Base-by-base conservation (phyloP, 2,888 invertebrate genomes). In the Pollenia amentaria region DNA sequence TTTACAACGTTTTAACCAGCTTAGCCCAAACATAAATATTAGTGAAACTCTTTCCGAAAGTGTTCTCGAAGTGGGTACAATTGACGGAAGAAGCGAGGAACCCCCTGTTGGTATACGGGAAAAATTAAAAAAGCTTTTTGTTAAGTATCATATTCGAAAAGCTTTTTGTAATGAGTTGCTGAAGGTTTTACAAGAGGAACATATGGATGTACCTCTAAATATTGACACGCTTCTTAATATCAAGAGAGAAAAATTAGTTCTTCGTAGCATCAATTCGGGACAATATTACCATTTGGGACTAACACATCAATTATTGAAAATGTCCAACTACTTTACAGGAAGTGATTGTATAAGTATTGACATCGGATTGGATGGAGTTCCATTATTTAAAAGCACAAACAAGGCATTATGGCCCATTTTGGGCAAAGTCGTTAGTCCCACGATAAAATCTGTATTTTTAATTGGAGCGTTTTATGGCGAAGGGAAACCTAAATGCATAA, bases 361-460 rank as follows among this genome's bases (percentile, higher is more conserved):
- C 21, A 72, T 80, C 62, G 80, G 70, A 64, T 0, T 80, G 72
- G 80, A 80, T 18, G 64, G 64, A 53, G 62, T 80, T 72, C 80
- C 72, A 64, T 62, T 70, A 64, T 80, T 53, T 72, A 80, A 72
- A 72, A 80, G 80, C 42, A 80, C 72, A 64, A 72, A 44, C 53
- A 62, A 72, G 21, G 40, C 44, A 57, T 77, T 77, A 57, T 77
- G 65, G 77, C 57, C 67, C 18, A 67, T 77, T 77, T 55, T 69
- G 70, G 79, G 62, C 67, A 78, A 53, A 69, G 29, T 67, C 16
- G 57, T 77, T 44, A 65, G 44, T 67, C 44, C 55, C 42, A 55
- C 14, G 9, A 79, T 79, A 70, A 69, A 51, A 69, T 79, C 69
- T 16, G 69, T 79, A 29, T 62, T 79, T 60, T 51, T 70, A 79